These are phyloP conservation scores for Macropodus opercularis DNA, from an alignment of 2,797 vertebrate genomes.

Conservation along the genomic window DNA sequence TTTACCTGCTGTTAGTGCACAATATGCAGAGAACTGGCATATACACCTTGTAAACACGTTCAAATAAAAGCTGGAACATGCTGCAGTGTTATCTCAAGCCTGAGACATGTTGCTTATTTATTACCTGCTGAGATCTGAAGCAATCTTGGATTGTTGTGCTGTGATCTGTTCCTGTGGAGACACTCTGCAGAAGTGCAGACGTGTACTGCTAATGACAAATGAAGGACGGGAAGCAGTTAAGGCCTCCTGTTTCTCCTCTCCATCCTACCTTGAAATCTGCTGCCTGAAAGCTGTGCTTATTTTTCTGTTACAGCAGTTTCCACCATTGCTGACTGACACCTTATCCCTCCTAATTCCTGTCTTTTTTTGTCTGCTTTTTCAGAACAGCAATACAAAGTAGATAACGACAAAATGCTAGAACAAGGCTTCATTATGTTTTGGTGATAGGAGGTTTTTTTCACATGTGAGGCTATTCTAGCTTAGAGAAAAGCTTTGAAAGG, in stretches of 20 bases:
- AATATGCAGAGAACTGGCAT: neutral
- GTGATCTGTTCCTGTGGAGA: constrained; percentile 18
- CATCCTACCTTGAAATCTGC: constrained; percentile 16
- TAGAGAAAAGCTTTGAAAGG: constrained; percentile 8
- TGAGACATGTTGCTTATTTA: constrained; percentile 1
- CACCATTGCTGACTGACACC: constrained; percentile 5
- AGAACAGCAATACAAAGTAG: constrained; percentile 15
- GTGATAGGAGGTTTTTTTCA: constrained; percentile 16
- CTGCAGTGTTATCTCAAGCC: neutral
- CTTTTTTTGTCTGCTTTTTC: neutral
- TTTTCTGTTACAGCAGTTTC: constrained; percentile 16
- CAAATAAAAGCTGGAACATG: neutral
- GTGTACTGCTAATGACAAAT: constrained; percentile 28
- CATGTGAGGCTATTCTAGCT: constrained; percentile 4
- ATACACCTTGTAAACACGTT: neutral
- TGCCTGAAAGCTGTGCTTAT: constrained; percentile 20
- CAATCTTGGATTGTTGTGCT: constrained; percentile 20
- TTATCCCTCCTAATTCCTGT: constrained; percentile 12
- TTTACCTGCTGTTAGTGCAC: neutral
- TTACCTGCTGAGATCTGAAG: constrained; percentile 36
- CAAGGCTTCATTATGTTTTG: constrained; percentile 1
- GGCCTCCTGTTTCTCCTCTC: constrained; percentile 1
- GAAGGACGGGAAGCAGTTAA: constrained; percentile 29
- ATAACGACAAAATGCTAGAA: constrained; percentile 14
- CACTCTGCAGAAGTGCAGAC: neutral